phyloP scores from a whole-genome alignment of 2,888 invertebrate genomes.

The Erebia epiphron region DNA sequence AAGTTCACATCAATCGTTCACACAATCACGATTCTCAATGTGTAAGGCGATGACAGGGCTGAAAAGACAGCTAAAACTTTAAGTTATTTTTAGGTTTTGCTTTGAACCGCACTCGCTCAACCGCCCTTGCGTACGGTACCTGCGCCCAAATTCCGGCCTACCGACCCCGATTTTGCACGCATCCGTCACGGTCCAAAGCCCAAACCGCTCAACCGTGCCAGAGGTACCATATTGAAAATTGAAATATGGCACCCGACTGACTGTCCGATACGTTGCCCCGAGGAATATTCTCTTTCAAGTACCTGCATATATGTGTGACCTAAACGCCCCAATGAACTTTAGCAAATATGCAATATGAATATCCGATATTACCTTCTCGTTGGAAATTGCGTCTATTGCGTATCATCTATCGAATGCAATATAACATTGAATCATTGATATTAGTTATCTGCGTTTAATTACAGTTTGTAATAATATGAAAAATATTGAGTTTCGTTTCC shows the following conservation, averaged over 20 bases:
- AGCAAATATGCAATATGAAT: slow-evolving; percentile 61
- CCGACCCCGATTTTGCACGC: slow-evolving; percentile 60
- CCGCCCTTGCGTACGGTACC: slow-evolving; percentile 5
- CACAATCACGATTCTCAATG: background rate
- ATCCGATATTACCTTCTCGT: slow-evolving; percentile 53
- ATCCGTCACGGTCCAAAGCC: slow-evolving; percentile 62
- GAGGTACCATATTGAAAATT: slow-evolving; percentile 79
- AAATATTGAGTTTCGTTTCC: background rate
- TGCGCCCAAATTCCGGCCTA: slow-evolving; percentile 23
- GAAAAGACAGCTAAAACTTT: background rate
- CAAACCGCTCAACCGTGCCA: slow-evolving; percentile 56
- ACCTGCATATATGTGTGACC: slow-evolving; percentile 73
- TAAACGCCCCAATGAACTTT: slow-evolving; percentile 60
- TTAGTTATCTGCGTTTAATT: background rate
- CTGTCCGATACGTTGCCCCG: slow-evolving; percentile 64
- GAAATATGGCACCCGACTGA: slow-evolving; percentile 69
- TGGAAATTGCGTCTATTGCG: slow-evolving; percentile 38
- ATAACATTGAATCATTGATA: background rate
- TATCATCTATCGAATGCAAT: slow-evolving; percentile 3
- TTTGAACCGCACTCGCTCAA: slow-evolving; percentile 1
- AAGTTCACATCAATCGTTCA: too few relatives aligned
- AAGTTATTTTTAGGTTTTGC: background rate
- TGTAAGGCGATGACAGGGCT: background rate
- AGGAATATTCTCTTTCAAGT: slow-evolving; percentile 65
- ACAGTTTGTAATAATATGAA: background rate